A percentile compares a stretch with the other conserved stretches of the same genome.
These are phyloP conservation scores for Metridium senile DNA, from an alignment of 92 coral and sea anemone genomes.

Conservation along the genomic window DNA sequence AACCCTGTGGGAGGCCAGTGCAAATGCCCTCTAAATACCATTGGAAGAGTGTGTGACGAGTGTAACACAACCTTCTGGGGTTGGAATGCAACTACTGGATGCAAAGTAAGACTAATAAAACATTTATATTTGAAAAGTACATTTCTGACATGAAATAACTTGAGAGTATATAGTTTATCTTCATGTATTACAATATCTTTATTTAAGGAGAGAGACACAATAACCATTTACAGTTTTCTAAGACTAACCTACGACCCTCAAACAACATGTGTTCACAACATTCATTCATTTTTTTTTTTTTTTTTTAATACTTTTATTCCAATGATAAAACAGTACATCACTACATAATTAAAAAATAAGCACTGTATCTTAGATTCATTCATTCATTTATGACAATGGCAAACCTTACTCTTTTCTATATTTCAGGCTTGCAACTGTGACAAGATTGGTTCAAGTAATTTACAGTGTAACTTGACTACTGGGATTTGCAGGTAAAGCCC, in stretches of 20 bases:
- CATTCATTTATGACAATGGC: too few relatives aligned
- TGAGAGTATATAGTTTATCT: neutral
- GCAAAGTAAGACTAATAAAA: constrained; percentile 45
- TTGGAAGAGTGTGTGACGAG: constrained; percentile 69
- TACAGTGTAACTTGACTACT: constrained; percentile 77
- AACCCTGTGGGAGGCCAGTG: constrained; percentile 73
- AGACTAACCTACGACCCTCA: too few relatives aligned
- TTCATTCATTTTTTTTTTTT: too few relatives aligned
- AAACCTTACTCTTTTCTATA: too few relatives aligned
- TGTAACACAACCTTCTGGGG: constrained; percentile 80
- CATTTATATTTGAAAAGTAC: neutral
- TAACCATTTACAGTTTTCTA: too few relatives aligned
- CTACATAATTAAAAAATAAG: too few relatives aligned
- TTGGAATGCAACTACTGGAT: constrained; percentile 71
- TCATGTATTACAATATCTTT: too few relatives aligned
- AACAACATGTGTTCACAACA: too few relatives aligned
- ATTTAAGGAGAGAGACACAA: too few relatives aligned
- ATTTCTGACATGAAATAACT: neutral
- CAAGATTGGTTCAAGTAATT: constrained; percentile 45
- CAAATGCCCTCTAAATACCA: constrained; percentile 68
- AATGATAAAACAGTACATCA: too few relatives aligned
- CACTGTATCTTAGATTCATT: too few relatives aligned
- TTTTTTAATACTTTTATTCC: too few relatives aligned
- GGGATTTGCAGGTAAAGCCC: constrained; percentile 71
- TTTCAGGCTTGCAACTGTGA: constrained; percentile 79